Evolutionary conservation across 2,888 invertebrate genomes (phyloP), one percentile per base, ranked within the genome.

Genomic region (Andrena flavipes): DNA sequence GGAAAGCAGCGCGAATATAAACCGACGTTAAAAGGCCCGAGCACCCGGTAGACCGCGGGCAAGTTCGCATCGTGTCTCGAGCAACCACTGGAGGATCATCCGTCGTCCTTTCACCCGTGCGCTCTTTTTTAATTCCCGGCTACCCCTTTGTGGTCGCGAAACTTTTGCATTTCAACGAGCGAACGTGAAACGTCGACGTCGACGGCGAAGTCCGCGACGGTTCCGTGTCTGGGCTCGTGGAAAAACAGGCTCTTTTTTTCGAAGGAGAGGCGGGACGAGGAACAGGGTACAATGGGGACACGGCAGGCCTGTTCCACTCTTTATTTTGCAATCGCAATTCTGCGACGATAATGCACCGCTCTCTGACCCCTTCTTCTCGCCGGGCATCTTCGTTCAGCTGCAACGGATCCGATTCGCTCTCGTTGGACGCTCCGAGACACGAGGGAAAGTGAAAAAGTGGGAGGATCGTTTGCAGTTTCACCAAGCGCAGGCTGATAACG

Each of bases 141-240:
- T 71, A 84, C 80, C 88, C 86, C 81, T 90, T 89, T 89, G 88
- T 86, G 82, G 87, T 91, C 87, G 91, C 90, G 89, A 90, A 91
- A 91, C 90, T 89, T 91, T 91, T 89, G 89, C 92, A 89, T 83
- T 70, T 70, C 64, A 83, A 83, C 72, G 72, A 64, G 33, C 60
- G 35, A 49, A 49, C 33, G 35, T 2, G 59, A 26, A 69, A 60
- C 63, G 23, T 3, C 60, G 42, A 48, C 35, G 29, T 30, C 54
- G 51, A 54, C 65, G 26, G 5, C 48, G 62, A 72, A 23, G 63
- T 35, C 56, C 35, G 62, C 68, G 67, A 33, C 29, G 68, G 59
- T 30, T 13, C 59, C 68, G 51, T 49, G 20, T 33, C 26, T 33
- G 16, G 0, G 48, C 7, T 67, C 72, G 51, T 51, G 29, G 78